phyloP scores from a whole-genome alignment of 2,797 vertebrate species.

The Siniperca scherzeri region DNA sequence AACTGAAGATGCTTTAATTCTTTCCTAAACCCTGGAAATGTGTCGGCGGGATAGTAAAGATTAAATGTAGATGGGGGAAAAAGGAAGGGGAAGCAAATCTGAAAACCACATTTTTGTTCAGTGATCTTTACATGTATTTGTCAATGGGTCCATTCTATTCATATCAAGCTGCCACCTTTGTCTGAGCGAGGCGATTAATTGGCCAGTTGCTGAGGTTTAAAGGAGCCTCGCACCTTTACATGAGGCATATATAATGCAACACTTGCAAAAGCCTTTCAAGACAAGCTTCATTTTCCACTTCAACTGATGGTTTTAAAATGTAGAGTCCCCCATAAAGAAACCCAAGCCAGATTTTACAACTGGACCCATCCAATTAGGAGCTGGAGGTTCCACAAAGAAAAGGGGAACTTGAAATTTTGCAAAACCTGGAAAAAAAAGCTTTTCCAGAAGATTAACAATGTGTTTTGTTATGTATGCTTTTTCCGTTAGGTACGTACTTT shows the following conservation, averaged over 20 bases:
- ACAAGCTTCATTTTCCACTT: constrained; percentile 12
- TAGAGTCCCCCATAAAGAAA: constrained; percentile 12
- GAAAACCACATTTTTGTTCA: not conserved
- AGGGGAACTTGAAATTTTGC: not conserved
- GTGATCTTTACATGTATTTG: constrained; percentile 14
- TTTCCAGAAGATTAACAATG: not conserved
- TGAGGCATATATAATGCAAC: constrained; percentile 40
- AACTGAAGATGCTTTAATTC: constrained; percentile 19
- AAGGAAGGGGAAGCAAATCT: too few relatives aligned
- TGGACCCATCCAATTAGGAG: constrained; percentile 22
- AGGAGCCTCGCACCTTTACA: constrained; percentile 29
- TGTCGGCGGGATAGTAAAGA: not conserved
- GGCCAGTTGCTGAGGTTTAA: not conserved
- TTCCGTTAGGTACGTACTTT: not conserved
- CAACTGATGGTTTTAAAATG: constrained; percentile 50
- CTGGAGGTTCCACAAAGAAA: not conserved
- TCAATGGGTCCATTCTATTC: not conserved
- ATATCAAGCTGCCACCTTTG: not conserved
- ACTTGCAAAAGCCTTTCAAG: constrained; percentile 23
- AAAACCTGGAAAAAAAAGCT: not conserved
- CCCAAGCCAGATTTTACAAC: constrained; percentile 3
- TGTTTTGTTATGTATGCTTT: not conserved
- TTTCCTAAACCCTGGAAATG: not conserved
- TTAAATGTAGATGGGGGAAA: not conserved
- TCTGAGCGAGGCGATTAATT: not conserved